A percentile compares a stretch with the other conserved stretches of the same genome.
phyloP scores from a whole-genome alignment of 2,113 vertebrate genomes.

The Furnarius figulus region DNA sequence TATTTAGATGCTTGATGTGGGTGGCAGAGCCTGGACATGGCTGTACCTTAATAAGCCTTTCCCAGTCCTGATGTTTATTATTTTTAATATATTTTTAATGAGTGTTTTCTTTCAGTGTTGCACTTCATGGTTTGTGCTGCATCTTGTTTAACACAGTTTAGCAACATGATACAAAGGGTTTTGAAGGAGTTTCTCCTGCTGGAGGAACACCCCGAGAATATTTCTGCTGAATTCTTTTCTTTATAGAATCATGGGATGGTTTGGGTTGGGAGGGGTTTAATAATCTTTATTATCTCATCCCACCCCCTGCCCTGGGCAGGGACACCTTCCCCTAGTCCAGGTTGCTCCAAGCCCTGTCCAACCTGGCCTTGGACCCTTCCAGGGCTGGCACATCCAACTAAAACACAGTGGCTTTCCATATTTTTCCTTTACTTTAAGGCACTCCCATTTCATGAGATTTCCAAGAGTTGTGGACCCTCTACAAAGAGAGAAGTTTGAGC shows the following conservation, averaged over 20 bases:
- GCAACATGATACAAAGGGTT: not conserved
- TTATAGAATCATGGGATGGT: not conserved
- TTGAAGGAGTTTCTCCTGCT: not conserved
- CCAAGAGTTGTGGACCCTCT: not conserved
- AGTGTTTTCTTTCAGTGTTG: not conserved
- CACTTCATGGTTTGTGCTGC: not conserved
- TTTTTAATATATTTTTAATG: too few species aligned
- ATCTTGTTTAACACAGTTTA: not conserved
- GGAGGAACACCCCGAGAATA: not conserved
- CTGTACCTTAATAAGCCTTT: not conserved
- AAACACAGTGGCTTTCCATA: not conserved
- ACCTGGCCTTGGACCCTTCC: not conserved
- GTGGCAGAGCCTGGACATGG: not conserved
- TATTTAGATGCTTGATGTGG: not conserved
- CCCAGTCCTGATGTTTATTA: not conserved
- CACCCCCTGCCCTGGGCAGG: not conserved
- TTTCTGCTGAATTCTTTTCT: not conserved
- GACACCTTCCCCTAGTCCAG: not conserved
- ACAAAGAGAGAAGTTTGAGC: not conserved
- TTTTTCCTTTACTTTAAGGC: not conserved
- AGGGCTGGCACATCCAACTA: not conserved
- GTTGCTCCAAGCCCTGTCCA: not conserved
- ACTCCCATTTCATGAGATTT: not conserved
- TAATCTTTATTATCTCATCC: not conserved
- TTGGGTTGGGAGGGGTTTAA: not conserved